Evolutionary conservation across 2,797 vertebrate species (phyloP).

Genomic region (Psittacula echo): DNA sequence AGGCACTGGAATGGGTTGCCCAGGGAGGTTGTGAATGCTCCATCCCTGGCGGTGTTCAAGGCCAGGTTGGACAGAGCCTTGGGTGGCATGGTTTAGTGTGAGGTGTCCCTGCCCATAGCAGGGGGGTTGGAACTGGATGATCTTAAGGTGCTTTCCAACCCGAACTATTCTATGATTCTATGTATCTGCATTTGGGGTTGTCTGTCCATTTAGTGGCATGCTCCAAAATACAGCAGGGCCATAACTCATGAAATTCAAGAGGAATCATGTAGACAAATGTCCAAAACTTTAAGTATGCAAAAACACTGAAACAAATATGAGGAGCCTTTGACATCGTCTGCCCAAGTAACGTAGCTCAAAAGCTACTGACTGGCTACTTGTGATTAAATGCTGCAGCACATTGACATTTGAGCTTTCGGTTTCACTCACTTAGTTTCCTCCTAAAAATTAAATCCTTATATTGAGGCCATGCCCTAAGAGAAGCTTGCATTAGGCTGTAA

Average conservation of each 20-base stretch:
- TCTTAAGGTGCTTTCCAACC: too few species aligned
- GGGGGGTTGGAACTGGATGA: too few species aligned
- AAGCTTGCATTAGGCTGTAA: conserved; percentile 21
- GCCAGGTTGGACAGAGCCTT: too few species aligned
- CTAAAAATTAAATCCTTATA: conserved; percentile 61
- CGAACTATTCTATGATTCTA: too few species aligned
- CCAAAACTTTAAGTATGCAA: not conserved
- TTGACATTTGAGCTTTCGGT: not conserved
- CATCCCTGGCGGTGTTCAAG: too few species aligned
- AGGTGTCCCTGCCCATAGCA: too few species aligned
- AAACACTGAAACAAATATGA: not conserved
- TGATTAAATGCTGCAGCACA: not conserved
- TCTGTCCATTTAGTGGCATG: not conserved
- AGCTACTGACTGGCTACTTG: not conserved
- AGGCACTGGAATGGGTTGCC: too few species aligned
- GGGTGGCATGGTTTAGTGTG: too few species aligned
- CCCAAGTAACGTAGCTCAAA: not conserved
- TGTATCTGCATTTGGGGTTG: too few species aligned
- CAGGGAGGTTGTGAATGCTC: too few species aligned
- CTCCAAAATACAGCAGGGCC: not conserved
- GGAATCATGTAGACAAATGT: not conserved
- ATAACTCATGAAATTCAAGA: not conserved
- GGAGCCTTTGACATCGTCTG: not conserved
- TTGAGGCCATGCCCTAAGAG: conserved; percentile 46
- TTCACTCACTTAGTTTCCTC: not conserved